Conservation (phyloP, 2,888 invertebrate genomes). For the Pinctada fucata region DNA sequence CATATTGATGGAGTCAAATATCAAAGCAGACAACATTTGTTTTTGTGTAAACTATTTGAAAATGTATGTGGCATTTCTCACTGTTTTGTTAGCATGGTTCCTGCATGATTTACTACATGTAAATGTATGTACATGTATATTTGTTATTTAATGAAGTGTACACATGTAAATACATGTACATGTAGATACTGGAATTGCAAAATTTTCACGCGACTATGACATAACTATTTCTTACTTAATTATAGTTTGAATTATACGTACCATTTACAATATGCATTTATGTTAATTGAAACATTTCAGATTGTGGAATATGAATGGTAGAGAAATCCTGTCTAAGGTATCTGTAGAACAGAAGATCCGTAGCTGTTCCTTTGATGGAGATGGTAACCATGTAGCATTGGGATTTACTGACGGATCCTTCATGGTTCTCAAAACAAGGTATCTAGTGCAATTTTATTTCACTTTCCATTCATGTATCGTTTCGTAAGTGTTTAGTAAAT, state of each 20-base stretch:
- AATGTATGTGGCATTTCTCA: no score
- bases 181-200: no score
- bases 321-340: conserved; percentile 69
- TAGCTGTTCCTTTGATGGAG: conserved; percentile 75
- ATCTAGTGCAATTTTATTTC: conserved; percentile 11
- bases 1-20: no score
- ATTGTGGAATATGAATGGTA: conserved; percentile 73
- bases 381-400: conserved; percentile 73
- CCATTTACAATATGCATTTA: background rate
- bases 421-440: conserved; percentile 74
- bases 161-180: no score
- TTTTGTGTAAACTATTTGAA: no score
- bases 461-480: no score
- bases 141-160: no score
- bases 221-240: background rate
- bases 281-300: conserved; percentile 50
- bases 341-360: conserved; percentile 73
- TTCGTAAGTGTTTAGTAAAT: background rate
- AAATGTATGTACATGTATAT: no score
- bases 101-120: no score
- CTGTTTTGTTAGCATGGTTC: no score
- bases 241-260: background rate
- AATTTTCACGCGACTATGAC: background rate
- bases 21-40: no score
- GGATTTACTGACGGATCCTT: conserved; percentile 76